Conservation (phyloP, 2,888 invertebrate species). For the Philonicus albiceps region DNA sequence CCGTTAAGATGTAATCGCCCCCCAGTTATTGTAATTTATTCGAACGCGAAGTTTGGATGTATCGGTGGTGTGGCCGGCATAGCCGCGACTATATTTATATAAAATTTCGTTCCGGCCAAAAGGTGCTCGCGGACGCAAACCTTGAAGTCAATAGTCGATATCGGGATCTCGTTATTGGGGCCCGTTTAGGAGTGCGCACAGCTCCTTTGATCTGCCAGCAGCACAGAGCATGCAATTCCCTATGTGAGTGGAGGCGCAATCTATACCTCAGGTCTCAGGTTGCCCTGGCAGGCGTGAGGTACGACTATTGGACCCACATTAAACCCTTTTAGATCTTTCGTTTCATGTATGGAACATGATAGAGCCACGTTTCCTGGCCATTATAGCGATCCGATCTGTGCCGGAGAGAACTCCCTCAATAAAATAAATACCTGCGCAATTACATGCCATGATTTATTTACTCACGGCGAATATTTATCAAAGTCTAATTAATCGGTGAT, state of each 20-base stretch:
- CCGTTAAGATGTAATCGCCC: slow-evolving; percentile 44
- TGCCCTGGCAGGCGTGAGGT: slow-evolving; percentile 39
- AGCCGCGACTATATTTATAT: slow-evolving; percentile 42
- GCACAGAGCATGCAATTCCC: neutral
- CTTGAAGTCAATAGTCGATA: slow-evolving; percentile 28
- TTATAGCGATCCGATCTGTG: slow-evolving; percentile 18
- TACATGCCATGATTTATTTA: slow-evolving; percentile 61
- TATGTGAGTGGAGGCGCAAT: slow-evolving; percentile 25
- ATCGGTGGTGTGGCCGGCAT: neutral
- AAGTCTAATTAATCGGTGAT: slow-evolving; percentile 65
- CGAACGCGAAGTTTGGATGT: slow-evolving; percentile 25
- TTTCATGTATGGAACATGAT: slow-evolving; percentile 39
- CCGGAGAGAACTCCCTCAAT: slow-evolving; percentile 45
- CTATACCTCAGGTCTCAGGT: neutral
- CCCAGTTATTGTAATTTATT: slow-evolving; percentile 47
- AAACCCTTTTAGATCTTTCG: slow-evolving; percentile 32
- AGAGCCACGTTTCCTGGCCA: slow-evolving; percentile 35
- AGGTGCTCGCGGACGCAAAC: neutral
- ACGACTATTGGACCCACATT: slow-evolving; percentile 41
- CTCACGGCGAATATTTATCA: slow-evolving; percentile 65
- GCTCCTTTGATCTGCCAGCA: slow-evolving; percentile 24
- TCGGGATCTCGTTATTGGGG: slow-evolving; percentile 38
- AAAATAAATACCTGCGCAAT: slow-evolving; percentile 55
- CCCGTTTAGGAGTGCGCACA: slow-evolving; percentile 29
- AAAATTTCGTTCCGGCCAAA: slow-evolving; percentile 48